A percentile compares a stretch with the other conserved stretches of the same genome.
These are phyloP conservation scores for Cataglyphis livida DNA, from an alignment of 2,888 invertebrate genomes.

Conservation along the genomic window DNA sequence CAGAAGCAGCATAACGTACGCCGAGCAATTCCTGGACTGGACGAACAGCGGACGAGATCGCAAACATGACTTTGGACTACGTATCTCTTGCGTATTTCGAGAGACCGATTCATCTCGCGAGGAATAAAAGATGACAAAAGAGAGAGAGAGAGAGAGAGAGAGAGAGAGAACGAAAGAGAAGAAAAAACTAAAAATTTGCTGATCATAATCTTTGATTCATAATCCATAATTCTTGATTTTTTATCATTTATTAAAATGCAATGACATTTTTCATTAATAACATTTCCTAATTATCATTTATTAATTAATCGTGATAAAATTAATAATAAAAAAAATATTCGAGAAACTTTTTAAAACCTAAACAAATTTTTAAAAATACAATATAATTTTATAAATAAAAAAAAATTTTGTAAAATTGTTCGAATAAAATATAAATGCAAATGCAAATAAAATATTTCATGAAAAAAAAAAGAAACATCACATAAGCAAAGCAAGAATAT, in stretches of 20 bases:
- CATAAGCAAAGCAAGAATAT: neutral
- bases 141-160: neutral
- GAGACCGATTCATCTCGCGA: constrained; percentile 18
- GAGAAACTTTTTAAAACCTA: neutral
- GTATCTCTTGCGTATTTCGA: constrained; percentile 65
- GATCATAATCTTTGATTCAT: neutral
- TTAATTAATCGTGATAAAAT: neutral
- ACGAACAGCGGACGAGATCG: constrained; percentile 72
- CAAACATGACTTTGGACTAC: constrained; percentile 66
- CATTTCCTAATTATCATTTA: neutral
- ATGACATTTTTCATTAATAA: too few relatives aligned
- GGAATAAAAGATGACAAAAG: neutral
- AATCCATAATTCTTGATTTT: neutral
- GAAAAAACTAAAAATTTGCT: neutral
- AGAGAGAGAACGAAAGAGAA: neutral
- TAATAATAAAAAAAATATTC: neutral
- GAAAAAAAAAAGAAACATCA: neutral
- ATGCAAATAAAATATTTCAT: neutral
- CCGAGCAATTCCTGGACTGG: constrained; percentile 62
- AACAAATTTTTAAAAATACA: neutral
- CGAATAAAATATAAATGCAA: neutral
- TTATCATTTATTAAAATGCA: neutral
- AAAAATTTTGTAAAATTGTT: neutral
- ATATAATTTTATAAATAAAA: neutral
- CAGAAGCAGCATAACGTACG: constrained; percentile 64